phyloP scores from a whole-genome alignment of 1,140 invertebrate genomes.

The Lucilia cuprina region DNA sequence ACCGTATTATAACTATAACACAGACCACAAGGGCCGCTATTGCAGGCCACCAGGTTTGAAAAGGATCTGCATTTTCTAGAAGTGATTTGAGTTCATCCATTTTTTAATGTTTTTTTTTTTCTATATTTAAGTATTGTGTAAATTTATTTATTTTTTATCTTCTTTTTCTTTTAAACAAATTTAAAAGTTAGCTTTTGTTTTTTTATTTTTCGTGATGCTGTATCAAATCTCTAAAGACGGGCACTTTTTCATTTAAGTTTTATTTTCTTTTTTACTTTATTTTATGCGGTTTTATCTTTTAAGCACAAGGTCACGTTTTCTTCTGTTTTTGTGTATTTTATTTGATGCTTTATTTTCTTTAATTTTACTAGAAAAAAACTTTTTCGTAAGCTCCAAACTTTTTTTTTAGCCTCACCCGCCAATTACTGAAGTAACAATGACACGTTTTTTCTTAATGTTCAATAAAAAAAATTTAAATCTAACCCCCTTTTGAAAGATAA shows the following conservation, averaged over 20 bases:
- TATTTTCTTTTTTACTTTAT: neutral
- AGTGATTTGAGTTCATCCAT: conserved; percentile 43
- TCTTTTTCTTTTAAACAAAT: neutral
- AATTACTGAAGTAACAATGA: neutral
- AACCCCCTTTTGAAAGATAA: neutral
- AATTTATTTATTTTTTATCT: neutral
- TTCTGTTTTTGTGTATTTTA: neutral
- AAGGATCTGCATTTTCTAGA: conserved; percentile 60
- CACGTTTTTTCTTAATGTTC: neutral
- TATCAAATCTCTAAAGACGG: neutral
- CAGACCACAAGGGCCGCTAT: conserved; percentile 57
- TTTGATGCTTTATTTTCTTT: no score
- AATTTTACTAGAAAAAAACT: no score
- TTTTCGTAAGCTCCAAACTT: no score
- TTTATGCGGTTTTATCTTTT: neutral
- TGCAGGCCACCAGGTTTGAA: conserved; percentile 60
- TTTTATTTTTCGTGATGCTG: neutral
- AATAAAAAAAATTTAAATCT: neutral
- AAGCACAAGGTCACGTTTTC: neutral
- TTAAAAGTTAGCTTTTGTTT: neutral
- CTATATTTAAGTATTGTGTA: no score
- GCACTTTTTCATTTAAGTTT: neutral
- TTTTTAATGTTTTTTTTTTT: neutral
- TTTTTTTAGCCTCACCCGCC: neutral
- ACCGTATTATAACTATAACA: conserved; percentile 58